phyloP scores from a whole-genome alignment of 2,113 vertebrate genomes.

The Spermophilus dauricus region DNA sequence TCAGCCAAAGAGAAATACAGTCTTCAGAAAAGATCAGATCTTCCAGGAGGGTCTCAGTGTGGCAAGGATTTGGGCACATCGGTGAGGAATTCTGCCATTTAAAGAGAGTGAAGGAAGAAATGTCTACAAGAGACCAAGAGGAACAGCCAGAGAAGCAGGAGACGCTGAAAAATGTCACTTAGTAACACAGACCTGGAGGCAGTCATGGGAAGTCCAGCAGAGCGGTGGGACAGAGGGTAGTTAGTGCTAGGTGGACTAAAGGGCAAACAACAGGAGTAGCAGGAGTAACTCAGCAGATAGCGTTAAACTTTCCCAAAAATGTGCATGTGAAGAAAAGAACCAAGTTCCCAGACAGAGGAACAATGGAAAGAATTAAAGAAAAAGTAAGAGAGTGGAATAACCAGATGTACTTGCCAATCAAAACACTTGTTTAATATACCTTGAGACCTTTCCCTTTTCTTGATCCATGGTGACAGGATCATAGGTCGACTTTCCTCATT shows the following conservation, averaged over 20 bases:
- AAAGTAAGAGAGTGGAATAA: neutral
- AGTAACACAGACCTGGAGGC: neutral
- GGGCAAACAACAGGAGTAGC: neutral
- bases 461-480: neutral
- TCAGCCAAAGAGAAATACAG: neutral
- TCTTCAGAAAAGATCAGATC: neutral
- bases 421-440: neutral
- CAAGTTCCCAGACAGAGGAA: neutral
- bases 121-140: neutral
- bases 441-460: neutral
- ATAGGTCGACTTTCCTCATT: neutral
- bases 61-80: neutral
- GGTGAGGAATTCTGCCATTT: neutral
- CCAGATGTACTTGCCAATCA: neutral
- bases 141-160: neutral
- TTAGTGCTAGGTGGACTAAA: too few relatives aligned
- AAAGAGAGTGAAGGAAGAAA: neutral
- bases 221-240: neutral
- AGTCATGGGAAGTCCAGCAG: neutral
- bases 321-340: neutral
- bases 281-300: neutral
- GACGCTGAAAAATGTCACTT: neutral
- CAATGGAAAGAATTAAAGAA: neutral
- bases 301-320: neutral
- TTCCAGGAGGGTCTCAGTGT: neutral